Evolutionary conservation across 2,113 vertebrate species (phyloP).

Genomic region (Thryonomys swinderianus): DNA sequence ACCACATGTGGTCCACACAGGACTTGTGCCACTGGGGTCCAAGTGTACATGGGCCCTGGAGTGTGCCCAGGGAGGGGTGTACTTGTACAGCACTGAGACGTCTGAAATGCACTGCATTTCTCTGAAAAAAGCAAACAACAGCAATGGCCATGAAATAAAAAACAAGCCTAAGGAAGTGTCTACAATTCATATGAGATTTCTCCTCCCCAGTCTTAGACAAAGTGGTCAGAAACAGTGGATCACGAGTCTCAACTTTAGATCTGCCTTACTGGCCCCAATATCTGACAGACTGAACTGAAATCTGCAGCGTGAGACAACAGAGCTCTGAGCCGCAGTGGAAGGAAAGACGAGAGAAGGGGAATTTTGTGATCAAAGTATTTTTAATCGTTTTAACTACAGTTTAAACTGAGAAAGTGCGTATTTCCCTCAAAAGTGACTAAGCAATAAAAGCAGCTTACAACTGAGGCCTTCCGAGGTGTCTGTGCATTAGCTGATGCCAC

Average conservation of each 20-base stretch:
- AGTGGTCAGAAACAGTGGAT: background rate
- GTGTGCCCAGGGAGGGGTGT: background rate
- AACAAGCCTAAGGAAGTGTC: background rate
- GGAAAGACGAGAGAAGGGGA: background rate
- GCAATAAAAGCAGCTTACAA: background rate
- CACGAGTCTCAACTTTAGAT: background rate
- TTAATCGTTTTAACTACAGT: background rate
- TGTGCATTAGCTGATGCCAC: background rate
- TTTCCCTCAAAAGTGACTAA: background rate
- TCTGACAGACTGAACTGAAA: background rate
- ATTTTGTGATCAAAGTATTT: background rate
- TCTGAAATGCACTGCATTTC: background rate
- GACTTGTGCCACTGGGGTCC: no score
- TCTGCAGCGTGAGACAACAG: accelerated
- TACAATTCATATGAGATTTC: background rate
- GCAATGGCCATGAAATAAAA: background rate
- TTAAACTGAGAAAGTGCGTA: background rate
- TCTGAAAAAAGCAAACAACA: background rate
- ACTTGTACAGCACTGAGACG: background rate
- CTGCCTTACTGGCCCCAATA: background rate
- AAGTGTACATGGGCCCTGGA: background rate
- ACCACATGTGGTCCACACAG: background rate
- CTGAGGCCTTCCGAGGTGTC: background rate
- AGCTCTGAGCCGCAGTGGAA: background rate
- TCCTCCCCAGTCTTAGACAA: background rate